A percentile compares a stretch with the other conserved stretches of the same genome.
Conservation (phyloP, 2,113 vertebrate genomes). For the Dascyllus trimaculatus region DNA sequence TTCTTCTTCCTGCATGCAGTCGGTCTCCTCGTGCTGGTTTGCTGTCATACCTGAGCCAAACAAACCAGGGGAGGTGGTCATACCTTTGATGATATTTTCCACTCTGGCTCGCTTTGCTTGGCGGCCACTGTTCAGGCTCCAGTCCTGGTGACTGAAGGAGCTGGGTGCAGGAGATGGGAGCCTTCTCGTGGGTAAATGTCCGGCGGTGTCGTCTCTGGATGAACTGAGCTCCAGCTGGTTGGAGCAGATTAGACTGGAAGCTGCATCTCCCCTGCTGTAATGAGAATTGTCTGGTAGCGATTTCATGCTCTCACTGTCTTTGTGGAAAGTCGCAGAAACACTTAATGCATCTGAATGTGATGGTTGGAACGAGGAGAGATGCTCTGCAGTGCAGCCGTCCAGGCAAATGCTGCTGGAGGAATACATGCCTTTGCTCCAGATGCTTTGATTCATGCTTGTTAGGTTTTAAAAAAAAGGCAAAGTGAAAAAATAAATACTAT, state of each 20-base stretch:
- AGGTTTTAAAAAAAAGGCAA: slow-evolving; percentile 14
- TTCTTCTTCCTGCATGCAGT: slow-evolving; percentile 70
- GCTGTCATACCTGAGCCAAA: background rate
- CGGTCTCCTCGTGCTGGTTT: slow-evolving; percentile 15
- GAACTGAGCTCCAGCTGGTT: slow-evolving; percentile 55
- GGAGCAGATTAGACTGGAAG: slow-evolving; percentile 52
- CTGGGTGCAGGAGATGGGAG: slow-evolving; percentile 24
- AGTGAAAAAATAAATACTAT: background rate
- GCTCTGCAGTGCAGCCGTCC: slow-evolving; percentile 61
- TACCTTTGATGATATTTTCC: slow-evolving; percentile 92
- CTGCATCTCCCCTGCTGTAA: slow-evolving; percentile 67
- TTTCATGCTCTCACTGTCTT: slow-evolving; percentile 58
- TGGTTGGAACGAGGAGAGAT: slow-evolving; percentile 63
- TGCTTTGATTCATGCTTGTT: slow-evolving; percentile 65
- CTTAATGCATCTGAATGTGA: slow-evolving; percentile 65
- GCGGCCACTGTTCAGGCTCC: slow-evolving; percentile 78
- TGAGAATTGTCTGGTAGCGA: slow-evolving; percentile 60
- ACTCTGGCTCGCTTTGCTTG: slow-evolving; percentile 92
- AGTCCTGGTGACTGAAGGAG: slow-evolving; percentile 58
- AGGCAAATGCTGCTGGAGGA: slow-evolving; percentile 53
- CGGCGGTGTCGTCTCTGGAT: slow-evolving; percentile 54
- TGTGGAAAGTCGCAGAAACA: slow-evolving; percentile 75
- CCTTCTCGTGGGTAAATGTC: slow-evolving; percentile 49
- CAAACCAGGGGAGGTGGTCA: slow-evolving; percentile 79
- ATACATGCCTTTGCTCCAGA: slow-evolving; percentile 70